Conservation (phyloP, 2,113 vertebrate genomes). For the Apodemus speciosus region DNA sequence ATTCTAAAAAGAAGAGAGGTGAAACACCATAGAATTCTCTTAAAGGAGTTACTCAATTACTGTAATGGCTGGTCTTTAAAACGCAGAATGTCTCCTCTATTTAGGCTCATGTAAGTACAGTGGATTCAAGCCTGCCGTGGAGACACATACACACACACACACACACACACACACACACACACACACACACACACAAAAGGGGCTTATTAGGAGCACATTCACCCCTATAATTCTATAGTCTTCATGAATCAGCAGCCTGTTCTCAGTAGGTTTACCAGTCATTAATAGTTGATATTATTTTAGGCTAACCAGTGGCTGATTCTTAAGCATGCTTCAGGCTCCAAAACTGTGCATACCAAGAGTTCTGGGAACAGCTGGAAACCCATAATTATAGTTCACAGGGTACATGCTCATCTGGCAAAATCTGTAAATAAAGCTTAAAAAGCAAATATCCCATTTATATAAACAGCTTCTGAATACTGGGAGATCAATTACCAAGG, state of each 20-base stretch:
- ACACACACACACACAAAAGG: too few species aligned
- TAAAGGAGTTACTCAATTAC: slow-evolving; percentile 42
- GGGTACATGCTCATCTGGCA: slow-evolving; percentile 82
- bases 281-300: slow-evolving; percentile 81
- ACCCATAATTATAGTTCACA: slow-evolving; percentile 85
- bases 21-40: not conserved
- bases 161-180: too few species aligned
- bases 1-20: slow-evolving; percentile 51
- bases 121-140: slow-evolving; percentile 9
- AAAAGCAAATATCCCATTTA: slow-evolving; percentile 82
- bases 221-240: slow-evolving; percentile 60
- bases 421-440: slow-evolving; percentile 85
- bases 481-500: slow-evolving; percentile 60
- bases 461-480: slow-evolving; percentile 77
- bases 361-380: slow-evolving; percentile 85
- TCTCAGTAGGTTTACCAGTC: slow-evolving; percentile 61
- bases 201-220: slow-evolving; percentile 39
- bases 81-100: slow-evolving; percentile 59
- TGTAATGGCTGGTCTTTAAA: slow-evolving; percentile 55
- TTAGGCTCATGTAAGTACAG: slow-evolving; percentile 51
- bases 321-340: slow-evolving; percentile 77
- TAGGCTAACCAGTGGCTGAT: slow-evolving; percentile 77
- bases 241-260: slow-evolving; percentile 65
- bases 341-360: slow-evolving; percentile 78
- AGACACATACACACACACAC: not conserved